Percentiles rank a stretch among this genome's conserved stretches.
These are phyloP conservation scores for Siniperca obscura DNA, from an alignment of 2,797 vertebrate genomes.

Conservation along the genomic window DNA sequence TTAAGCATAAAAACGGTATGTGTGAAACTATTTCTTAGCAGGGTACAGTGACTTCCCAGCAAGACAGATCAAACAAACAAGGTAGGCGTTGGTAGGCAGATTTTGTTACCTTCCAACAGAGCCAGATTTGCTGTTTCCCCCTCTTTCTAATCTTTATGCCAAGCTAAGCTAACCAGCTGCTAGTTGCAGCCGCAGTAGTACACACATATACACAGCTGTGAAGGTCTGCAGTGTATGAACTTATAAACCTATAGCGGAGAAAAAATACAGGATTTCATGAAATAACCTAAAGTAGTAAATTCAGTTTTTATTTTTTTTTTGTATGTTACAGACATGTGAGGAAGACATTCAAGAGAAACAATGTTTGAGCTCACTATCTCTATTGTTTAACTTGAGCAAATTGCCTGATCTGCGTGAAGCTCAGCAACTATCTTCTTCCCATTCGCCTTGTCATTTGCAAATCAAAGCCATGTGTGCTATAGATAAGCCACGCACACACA, in stretches of 20 bases:
- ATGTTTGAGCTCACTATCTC: conserved; percentile 44
- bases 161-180: neutral
- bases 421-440: conserved; percentile 45
- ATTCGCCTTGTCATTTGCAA: conserved; percentile 49
- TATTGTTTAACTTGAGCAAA: conserved; percentile 47
- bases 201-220: neutral
- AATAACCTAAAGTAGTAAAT: neutral
- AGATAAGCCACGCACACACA: conserved; percentile 58
- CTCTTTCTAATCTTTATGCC: neutral
- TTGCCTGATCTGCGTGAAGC: conserved; percentile 22
- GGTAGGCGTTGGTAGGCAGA: no score
- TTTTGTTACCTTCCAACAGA: neutral
- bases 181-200: neutral
- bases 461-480: conserved; percentile 53
- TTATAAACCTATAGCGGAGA: no score
- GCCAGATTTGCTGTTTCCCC: neutral
- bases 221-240: neutral
- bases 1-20: neutral
- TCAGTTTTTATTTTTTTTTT: neutral
- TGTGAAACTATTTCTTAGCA: neutral
- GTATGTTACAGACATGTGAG: neutral
- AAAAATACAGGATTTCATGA: neutral
- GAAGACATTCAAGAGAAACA: conserved; percentile 9
- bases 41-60: neutral
- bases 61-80: neutral